These are phyloP conservation scores for Phania funesta DNA, from an alignment of 2,888 invertebrate genomes.

Conservation along the genomic window DNA sequence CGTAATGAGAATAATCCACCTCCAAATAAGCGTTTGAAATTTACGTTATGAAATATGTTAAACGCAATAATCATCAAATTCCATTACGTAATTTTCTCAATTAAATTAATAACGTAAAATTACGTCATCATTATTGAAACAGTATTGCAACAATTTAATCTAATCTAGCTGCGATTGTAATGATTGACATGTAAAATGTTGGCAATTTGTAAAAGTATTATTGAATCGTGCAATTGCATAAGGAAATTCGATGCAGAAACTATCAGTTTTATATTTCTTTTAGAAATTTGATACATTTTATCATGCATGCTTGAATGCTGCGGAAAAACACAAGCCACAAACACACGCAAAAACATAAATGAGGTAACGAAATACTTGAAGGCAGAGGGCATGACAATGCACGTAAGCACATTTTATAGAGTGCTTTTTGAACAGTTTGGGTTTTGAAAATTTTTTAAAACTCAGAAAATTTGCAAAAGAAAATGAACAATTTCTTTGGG, in stretches of 20 bases:
- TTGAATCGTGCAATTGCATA: slow-evolving; percentile 48
- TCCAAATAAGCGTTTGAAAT: background rate
- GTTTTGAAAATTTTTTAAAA: no score
- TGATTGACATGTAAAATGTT: slow-evolving; percentile 17
- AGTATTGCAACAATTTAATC: slow-evolving; percentile 3
- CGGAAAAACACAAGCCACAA: background rate
- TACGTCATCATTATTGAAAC: background rate
- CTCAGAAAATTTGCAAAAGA: no score
- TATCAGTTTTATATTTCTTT: slow-evolving; percentile 35
- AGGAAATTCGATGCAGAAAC: slow-evolving; percentile 59
- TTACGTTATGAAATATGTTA: background rate
- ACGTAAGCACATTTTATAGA: no score
- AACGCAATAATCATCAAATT: background rate
- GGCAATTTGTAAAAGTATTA: slow-evolving; percentile 49
- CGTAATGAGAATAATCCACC: no score
- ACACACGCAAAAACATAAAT: background rate
- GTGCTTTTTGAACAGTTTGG: no score
- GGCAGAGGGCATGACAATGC: slow-evolving; percentile 7
- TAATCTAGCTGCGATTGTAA: background rate
- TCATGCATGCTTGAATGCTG: slow-evolving; percentile 10
- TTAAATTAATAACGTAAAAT: background rate
- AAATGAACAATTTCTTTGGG: no score
- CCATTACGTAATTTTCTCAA: slow-evolving; percentile 2
- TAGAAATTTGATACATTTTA: slow-evolving; percentile 42
- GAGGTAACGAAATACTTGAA: background rate